These are phyloP conservation scores for Micromesistius poutassou DNA, from an alignment of 2,797 vertebrate genomes.

Conservation along the genomic window DNA sequence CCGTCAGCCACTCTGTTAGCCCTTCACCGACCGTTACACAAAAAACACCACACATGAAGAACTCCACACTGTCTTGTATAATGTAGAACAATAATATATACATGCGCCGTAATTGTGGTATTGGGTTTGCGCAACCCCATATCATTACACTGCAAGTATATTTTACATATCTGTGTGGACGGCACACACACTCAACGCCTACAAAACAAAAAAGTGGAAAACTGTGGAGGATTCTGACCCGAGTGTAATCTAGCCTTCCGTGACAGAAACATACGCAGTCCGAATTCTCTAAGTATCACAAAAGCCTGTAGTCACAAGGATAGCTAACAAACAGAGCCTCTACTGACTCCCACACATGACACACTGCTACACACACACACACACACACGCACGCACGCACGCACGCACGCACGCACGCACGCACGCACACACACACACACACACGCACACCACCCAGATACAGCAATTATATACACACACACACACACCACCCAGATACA, in stretches of 20 bases:
- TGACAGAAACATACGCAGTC: background rate
- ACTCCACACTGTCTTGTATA: background rate
- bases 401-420: background rate
- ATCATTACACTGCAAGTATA: background rate
- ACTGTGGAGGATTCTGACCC: background rate
- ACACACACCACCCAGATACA: too few species aligned
- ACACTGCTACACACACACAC: background rate
- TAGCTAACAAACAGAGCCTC: background rate
- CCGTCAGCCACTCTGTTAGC: background rate
- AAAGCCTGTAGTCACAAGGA: constrained; percentile 4
- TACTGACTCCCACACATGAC: constrained; percentile 2
- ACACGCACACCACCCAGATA: too few species aligned
- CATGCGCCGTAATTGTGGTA: background rate
- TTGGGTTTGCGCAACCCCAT: background rate
- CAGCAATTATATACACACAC: too few species aligned
- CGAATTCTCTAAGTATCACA: background rate
- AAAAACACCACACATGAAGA: background rate
- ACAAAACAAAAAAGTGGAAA: background rate
- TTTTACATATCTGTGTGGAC: background rate
- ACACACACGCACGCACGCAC: background rate
- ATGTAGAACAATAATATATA: background rate
- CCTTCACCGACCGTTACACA: background rate
- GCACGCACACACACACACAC: background rate
- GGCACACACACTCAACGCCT: background rate
- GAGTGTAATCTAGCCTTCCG: background rate